phyloP scores from a whole-genome alignment of 2,113 vertebrate genomes.

The Athene cunicularia region DNA sequence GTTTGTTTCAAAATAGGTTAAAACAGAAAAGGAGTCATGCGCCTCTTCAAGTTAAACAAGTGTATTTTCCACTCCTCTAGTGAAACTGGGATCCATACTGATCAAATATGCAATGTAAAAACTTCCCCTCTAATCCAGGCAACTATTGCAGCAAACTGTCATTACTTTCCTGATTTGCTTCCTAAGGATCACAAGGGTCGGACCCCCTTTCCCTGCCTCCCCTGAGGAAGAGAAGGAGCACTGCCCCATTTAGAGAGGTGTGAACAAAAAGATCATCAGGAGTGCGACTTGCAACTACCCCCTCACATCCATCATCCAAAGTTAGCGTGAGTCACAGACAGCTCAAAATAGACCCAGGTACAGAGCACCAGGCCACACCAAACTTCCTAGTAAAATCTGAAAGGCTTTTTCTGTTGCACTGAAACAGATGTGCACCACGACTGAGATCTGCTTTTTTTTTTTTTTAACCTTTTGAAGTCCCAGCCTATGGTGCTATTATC shows the following conservation, averaged over 20 bases:
- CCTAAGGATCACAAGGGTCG: background rate
- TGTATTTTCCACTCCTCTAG: background rate
- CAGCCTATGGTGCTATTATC: background rate
- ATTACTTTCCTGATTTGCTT: background rate
- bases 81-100: background rate
- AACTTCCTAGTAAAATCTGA: background rate
- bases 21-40: background rate
- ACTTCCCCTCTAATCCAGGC: background rate
- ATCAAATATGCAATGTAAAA: background rate
- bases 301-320: background rate
- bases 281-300: background rate
- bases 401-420: background rate
- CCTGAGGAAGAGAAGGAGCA: background rate
- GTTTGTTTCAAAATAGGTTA: background rate
- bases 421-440: background rate
- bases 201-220: background rate
- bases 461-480: background rate
- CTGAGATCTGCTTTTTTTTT: background rate
- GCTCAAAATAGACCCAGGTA: slow-evolving; percentile 14
- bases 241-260: background rate
- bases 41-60: fast-evolving
- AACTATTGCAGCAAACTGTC: background rate
- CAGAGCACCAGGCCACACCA: background rate
- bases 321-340: background rate
- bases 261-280: background rate